Conservation (phyloP, 2,113 vertebrate species). For the Dicerorhinus sumatrensis region DNA sequence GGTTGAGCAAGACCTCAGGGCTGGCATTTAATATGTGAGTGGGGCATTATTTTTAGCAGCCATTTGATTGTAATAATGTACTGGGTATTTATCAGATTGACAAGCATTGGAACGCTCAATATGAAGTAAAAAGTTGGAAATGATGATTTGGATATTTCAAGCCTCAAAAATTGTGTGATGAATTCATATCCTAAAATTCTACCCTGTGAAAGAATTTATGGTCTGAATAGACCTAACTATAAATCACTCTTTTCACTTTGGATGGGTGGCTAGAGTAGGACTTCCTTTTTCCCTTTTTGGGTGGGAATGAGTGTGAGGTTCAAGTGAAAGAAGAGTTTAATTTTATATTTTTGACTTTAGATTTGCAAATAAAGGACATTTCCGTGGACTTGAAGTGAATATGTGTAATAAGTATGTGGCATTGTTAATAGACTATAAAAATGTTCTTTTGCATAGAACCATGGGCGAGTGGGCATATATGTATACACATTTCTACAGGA, state of each 20-base stretch:
- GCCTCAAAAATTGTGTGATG: slow-evolving; percentile 26
- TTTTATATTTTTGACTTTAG: slow-evolving; percentile 59
- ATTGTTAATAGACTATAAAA: slow-evolving; percentile 71
- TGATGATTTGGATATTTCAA: slow-evolving; percentile 3
- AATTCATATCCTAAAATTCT: slow-evolving; percentile 49
- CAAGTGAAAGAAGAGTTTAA: slow-evolving; percentile 55
- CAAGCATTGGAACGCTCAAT: not conserved
- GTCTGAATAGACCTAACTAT: not conserved
- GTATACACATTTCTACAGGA: slow-evolving; percentile 54
- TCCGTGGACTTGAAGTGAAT: slow-evolving; percentile 48
- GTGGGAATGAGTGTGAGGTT: not conserved
- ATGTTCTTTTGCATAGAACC: slow-evolving; percentile 5
- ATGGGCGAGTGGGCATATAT: not conserved
- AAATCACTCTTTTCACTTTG: slow-evolving; percentile 33
- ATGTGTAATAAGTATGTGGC: slow-evolving; percentile 15
- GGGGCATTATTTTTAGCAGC: slow-evolving; percentile 26
- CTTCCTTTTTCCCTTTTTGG: slow-evolving; percentile 22
- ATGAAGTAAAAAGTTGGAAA: slow-evolving; percentile 31
- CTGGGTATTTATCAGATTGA: slow-evolving; percentile 49
- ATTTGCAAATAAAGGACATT: slow-evolving; percentile 54
- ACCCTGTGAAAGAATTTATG: slow-evolving; percentile 30
- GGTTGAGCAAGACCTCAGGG: not conserved
- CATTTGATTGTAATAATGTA: slow-evolving; percentile 3
- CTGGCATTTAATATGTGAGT: not conserved
- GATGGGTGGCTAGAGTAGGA: not conserved